phyloP scores from a whole-genome alignment of 2,797 vertebrate species.

The Myotis myotis region DNA sequence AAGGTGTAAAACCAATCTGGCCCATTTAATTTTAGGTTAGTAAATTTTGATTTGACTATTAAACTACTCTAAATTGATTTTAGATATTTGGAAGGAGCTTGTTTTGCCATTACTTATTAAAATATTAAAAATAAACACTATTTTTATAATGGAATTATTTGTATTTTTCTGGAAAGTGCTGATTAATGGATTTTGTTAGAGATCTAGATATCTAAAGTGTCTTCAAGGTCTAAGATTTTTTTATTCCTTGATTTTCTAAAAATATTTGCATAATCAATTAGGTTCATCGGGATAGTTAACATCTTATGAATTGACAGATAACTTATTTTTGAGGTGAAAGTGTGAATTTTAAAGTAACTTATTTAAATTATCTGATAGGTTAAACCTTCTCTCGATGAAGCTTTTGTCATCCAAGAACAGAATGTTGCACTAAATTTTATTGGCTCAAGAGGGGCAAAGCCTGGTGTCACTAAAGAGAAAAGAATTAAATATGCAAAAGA shows the following conservation, averaged over 20 bases:
- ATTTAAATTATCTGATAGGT: conserved; percentile 84
- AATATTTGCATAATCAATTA: background rate
- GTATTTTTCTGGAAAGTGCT: conserved; percentile 25
- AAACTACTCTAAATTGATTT: conserved; percentile 30
- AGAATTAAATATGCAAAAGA: conserved; percentile 99
- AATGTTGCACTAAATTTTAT: conserved; percentile 99
- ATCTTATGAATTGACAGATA: conserved; percentile 8
- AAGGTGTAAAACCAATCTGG: background rate
- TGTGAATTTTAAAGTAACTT: conserved; percentile 38
- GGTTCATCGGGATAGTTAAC: background rate
- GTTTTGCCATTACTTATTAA: conserved; percentile 38
- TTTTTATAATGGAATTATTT: conserved; percentile 15
- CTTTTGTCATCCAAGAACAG: conserved; percentile 98
- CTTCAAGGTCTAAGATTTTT: background rate
- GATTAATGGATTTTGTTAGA: conserved; percentile 16
- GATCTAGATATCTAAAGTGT: background rate
- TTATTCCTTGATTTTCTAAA: conserved; percentile 28
- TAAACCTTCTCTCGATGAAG: conserved; percentile 98
- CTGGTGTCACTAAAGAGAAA: conserved; percentile 97
- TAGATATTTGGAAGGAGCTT: background rate
- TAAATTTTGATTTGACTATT: conserved; percentile 33
- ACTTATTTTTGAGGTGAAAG: conserved; percentile 20
- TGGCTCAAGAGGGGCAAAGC: conserved; percentile 97
- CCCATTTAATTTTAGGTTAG: background rate
- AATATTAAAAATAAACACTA: background rate